These are phyloP conservation scores for Hesperophylax magnus DNA, from an alignment of 1,140 invertebrate species.

Conservation along the genomic window DNA sequence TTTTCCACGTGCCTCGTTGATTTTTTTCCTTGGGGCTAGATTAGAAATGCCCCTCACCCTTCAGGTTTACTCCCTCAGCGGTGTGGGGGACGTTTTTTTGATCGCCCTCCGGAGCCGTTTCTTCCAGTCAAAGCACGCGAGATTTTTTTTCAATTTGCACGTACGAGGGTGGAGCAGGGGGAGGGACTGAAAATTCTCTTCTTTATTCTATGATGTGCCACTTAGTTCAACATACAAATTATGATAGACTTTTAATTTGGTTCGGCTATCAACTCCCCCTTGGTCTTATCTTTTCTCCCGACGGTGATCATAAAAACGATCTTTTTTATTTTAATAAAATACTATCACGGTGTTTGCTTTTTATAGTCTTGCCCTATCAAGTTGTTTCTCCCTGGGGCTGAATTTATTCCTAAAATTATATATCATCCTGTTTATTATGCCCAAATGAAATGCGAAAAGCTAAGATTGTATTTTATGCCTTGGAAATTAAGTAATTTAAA, in stretches of 20 bases:
- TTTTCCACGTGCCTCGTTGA: constrained; percentile 42
- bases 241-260: constrained; percentile 58
- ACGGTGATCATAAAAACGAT: constrained; percentile 26
- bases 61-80: constrained; percentile 19
- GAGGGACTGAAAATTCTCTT: constrained; percentile 5
- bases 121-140: constrained; percentile 34
- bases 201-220: constrained; percentile 31
- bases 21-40: constrained; percentile 45
- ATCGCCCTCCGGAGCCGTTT: constrained; percentile 16
- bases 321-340: constrained; percentile 46
- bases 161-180: constrained; percentile 18
- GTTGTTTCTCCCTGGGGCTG: constrained; percentile 30
- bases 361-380: constrained; percentile 37
- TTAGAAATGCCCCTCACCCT: constrained; percentile 44
- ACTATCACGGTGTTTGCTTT: constrained; percentile 35
- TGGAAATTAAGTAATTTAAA: neutral
- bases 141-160: constrained; percentile 53
- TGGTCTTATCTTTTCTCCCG: neutral
- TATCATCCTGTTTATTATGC: neutral
- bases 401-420: constrained; percentile 36
- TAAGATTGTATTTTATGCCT: constrained; percentile 6
- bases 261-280: constrained; percentile 36
- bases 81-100: constrained; percentile 47
- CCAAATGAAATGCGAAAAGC: constrained; percentile 25
- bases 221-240: constrained; percentile 57